Evolutionary conservation across 2,888 invertebrate species (phyloP), one percentile per base, ranked within the genome.

Genomic region (Drepana falcataria): DNA sequence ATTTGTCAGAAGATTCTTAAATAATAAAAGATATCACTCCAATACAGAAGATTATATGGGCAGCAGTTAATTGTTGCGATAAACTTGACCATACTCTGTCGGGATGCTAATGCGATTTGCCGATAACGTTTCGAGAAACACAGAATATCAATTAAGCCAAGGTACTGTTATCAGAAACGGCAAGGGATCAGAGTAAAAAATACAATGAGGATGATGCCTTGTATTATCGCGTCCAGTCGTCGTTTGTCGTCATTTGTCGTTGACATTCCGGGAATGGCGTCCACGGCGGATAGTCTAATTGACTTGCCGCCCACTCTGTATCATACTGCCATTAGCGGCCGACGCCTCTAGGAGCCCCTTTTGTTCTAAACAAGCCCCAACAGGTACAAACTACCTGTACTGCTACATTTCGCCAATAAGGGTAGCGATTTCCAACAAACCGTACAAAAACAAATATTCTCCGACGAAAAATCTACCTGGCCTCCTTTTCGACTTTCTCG

Each of bases 211-310:
- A 81, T 79, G 72, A 64, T 58, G 61, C 75, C 73, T 77, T 73
- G 76, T 75, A 77, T 80, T 89, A 88, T 88, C 87, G 81, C 70
- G 68, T 66, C 73, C 77, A 80, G 77, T 85, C 21, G 21, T 21
- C 21, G 21, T 21, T 21, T 21, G 21, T 21, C 21, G 21, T n/a
- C 85, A 89, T 88, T 89, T 88, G 89, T 85, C 79, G 86, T 77
- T 76, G 81, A 82, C 87, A 87, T 90, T 91, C 90, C 87, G 76
- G 89, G 90, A 91, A 91, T 85, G 83, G 83, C 75, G 87, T 77
- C 75, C 86, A 76, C 87, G 86, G 81, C 87, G 89, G 89, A 90
- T 87, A 88, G 81, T 81, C 89, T 91, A 89, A 90, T 90, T 90
- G 90, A 89, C 87, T 85, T 56, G 83, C 85, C 89, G 89, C 90